Evolutionary conservation across 2,888 invertebrate species (phyloP).

Genomic region (Leptopterna dolabrata): DNA sequence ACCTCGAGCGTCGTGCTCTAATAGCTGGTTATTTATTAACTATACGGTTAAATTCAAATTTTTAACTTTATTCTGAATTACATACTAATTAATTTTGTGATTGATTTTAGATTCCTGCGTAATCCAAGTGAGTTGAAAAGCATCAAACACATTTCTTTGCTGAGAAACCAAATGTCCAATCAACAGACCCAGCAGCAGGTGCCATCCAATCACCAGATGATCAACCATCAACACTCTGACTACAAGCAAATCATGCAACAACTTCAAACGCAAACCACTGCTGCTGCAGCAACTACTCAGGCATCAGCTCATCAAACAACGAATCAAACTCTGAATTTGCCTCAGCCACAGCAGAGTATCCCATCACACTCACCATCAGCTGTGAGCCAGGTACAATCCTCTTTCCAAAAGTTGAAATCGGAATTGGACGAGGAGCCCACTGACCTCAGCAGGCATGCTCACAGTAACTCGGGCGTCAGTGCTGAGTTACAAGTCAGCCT

Average conservation of each 20-base stretch:
- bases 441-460: constrained; percentile 59
- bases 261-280: constrained; percentile 36
- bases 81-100: not conserved
- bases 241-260: constrained; percentile 56
- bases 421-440: constrained; percentile 60
- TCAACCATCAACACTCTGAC: constrained; percentile 62
- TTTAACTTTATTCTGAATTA: not conserved
- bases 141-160: constrained; percentile 90
- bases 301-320: constrained; percentile 20
- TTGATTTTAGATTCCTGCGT: constrained; percentile 81
- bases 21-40: too few relatives aligned
- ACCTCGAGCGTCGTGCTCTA: too few relatives aligned
- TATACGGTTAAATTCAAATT: too few relatives aligned
- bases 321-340: constrained; percentile 24
- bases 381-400: constrained; percentile 18
- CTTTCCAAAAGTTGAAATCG: constrained; percentile 41
- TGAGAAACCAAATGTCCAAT: constrained; percentile 80
- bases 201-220: constrained; percentile 40
- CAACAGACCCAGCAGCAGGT: constrained; percentile 64
- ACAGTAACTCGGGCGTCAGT: constrained; percentile 52
- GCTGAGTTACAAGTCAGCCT: constrained; percentile 59
- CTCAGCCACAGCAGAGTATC: constrained; percentile 21
- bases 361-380: constrained; percentile 28
- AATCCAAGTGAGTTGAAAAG: constrained; percentile 94
- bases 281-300: constrained; percentile 39